phyloP scores from a whole-genome alignment of 2,888 invertebrate species.

The Lottia scabra region DNA sequence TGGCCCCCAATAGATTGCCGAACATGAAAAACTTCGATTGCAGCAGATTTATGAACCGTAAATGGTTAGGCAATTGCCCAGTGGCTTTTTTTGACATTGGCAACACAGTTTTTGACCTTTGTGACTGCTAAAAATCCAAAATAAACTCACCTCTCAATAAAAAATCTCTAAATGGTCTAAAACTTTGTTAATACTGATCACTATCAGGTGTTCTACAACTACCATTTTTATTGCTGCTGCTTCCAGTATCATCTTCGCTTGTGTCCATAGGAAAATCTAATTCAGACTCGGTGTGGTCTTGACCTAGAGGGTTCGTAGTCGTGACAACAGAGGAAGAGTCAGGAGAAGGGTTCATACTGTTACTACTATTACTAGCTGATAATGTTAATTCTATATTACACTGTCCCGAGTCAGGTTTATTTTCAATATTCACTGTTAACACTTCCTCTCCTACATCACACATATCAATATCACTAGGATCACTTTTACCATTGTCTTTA shows the following conservation, averaged over 20 bases:
- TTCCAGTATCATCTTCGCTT: neutral
- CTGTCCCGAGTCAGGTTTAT: conserved; percentile 29
- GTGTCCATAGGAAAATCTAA: neutral
- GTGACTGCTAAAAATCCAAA: too few species aligned
- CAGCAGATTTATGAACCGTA: too few species aligned
- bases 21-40: too few species aligned
- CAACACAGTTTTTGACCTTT: too few species aligned
- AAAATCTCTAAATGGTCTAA: neutral
- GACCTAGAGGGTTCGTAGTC: conserved; percentile 1
- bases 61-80: too few species aligned
- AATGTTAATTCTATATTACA: conserved; percentile 25
- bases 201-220: conserved; percentile 12
- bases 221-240: neutral
- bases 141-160: neutral
- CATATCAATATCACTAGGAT: neutral
- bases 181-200: neutral
- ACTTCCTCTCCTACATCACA: conserved; percentile 42
- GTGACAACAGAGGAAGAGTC: neutral
- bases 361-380: conserved; percentile 9
- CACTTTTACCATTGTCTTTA: neutral
- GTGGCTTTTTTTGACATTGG: too few species aligned
- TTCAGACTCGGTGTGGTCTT: neutral
- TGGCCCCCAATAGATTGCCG: too few species aligned
- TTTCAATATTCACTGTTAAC: conserved; percentile 51
- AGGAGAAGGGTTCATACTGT: conserved; percentile 2